These are phyloP conservation scores for Azemiops feae DNA, from an alignment of 2,113 vertebrate genomes.

Conservation along the genomic window DNA sequence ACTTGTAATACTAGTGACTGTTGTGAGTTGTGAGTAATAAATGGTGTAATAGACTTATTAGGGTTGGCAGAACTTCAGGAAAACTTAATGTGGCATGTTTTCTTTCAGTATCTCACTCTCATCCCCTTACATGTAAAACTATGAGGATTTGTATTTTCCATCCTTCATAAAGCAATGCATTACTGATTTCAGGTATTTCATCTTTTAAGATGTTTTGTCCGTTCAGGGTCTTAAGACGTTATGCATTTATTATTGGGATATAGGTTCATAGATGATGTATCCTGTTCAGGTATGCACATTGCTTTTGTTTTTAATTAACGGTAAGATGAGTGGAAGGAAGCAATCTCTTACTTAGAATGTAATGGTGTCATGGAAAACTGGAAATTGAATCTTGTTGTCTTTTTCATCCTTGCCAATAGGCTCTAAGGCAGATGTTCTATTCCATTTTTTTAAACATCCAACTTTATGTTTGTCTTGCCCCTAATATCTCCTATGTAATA, in stretches of 20 bases:
- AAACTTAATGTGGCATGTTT: neutral
- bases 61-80: neutral
- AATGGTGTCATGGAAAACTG: neutral
- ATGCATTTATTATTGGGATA: neutral
- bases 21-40: neutral
- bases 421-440: neutral
- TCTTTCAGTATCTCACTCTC: neutral
- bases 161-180: neutral
- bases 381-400: neutral
- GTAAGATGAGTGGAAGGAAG: neutral
- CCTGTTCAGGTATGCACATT: no score
- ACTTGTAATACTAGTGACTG: neutral
- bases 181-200: neutral
- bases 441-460: neutral
- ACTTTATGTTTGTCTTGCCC: neutral
- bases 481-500: neutral
- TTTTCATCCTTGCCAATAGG: neutral
- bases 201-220: neutral
- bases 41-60: neutral
- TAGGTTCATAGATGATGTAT: neutral
- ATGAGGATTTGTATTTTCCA: neutral
- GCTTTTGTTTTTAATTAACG: neutral
- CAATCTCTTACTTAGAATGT: neutral
- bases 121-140: neutral
- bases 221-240: neutral